These are phyloP conservation scores for Oryzias woworae DNA, from an alignment of 2,113 vertebrate species.

Conservation along the genomic window DNA sequence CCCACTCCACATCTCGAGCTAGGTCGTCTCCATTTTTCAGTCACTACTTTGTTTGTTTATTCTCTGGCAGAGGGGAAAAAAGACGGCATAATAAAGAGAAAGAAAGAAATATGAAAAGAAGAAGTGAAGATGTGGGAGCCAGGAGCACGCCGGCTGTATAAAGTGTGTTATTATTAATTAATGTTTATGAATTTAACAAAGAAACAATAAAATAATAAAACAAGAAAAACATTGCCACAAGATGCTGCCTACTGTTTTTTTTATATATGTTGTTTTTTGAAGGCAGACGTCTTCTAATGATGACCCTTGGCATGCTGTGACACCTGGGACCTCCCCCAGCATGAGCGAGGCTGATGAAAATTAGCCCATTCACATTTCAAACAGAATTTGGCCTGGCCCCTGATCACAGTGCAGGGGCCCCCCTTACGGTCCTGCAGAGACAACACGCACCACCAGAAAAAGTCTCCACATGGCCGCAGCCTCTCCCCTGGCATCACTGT, in stretches of 20 bases:
- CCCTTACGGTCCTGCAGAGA: constrained; percentile 84
- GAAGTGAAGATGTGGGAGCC: constrained; percentile 44
- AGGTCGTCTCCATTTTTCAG: constrained; percentile 68
- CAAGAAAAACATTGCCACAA: constrained; percentile 79
- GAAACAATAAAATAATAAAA: constrained; percentile 75
- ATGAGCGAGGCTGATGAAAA: constrained; percentile 91
- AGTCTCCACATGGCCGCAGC: constrained; percentile 73
- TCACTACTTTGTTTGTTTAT: constrained; percentile 80
- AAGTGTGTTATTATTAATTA: constrained; percentile 89
- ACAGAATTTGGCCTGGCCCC: constrained; percentile 97
- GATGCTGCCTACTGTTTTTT: constrained; percentile 68
- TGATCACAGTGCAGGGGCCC: constrained; percentile 91
- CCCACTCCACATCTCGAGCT: constrained; percentile 35
- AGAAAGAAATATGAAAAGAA: constrained; percentile 47
- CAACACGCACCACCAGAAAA: constrained; percentile 84
- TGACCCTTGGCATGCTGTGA: constrained; percentile 97
- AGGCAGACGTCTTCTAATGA: constrained; percentile 92
- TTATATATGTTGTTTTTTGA: constrained; percentile 69
- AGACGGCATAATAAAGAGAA: constrained; percentile 49
- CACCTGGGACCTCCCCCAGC: constrained; percentile 93
- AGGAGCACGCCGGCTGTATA: constrained; percentile 72
- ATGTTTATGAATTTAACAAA: constrained; percentile 94
- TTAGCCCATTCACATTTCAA: constrained; percentile 99
- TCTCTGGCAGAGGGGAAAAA: constrained; percentile 53
- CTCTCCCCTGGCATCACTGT: constrained; percentile 92